These are phyloP conservation scores for Agriopis marginaria DNA, from an alignment of 2,888 invertebrate species.

Conservation along the genomic window DNA sequence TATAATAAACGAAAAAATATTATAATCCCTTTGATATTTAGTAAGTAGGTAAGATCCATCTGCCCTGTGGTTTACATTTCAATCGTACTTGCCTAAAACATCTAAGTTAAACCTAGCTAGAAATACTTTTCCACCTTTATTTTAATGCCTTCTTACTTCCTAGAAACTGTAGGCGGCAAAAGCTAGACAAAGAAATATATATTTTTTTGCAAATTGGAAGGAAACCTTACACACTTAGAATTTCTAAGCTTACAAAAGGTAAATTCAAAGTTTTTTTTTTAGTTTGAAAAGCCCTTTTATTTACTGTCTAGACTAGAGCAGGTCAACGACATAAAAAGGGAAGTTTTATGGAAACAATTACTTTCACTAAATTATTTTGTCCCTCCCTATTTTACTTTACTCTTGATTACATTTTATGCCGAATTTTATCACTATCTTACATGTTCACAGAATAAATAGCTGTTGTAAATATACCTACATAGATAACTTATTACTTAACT, in stretches of 20 bases:
- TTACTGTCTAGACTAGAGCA: background rate
- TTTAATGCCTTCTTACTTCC: background rate
- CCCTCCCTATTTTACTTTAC: background rate
- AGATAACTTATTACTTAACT: too few species aligned
- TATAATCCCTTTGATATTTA: slow-evolving; percentile 1
- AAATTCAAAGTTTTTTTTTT: background rate
- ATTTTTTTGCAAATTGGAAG: slow-evolving; percentile 1
- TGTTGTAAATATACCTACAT: too few species aligned
- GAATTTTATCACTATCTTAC: background rate
- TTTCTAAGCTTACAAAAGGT: too few species aligned
- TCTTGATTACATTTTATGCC: background rate
- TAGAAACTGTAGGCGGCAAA: background rate
- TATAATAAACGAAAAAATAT: background rate
- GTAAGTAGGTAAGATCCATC: too few species aligned
- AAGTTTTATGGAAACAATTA: slow-evolving; percentile 1
- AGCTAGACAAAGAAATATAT: background rate
- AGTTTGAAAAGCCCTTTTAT: background rate
- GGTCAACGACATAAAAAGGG: slow-evolving; percentile 15
- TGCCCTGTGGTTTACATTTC: background rate
- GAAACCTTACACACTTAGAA: background rate
- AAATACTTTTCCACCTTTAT: background rate
- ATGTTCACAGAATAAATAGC: too few species aligned
- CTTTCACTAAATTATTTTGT: slow-evolving; percentile 7
- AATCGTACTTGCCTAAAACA: background rate
- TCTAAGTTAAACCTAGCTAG: background rate